Evolutionary conservation across 53 echinoderm and acorn worm species (phyloP).

Genomic region (Henricia sp.): DNA sequence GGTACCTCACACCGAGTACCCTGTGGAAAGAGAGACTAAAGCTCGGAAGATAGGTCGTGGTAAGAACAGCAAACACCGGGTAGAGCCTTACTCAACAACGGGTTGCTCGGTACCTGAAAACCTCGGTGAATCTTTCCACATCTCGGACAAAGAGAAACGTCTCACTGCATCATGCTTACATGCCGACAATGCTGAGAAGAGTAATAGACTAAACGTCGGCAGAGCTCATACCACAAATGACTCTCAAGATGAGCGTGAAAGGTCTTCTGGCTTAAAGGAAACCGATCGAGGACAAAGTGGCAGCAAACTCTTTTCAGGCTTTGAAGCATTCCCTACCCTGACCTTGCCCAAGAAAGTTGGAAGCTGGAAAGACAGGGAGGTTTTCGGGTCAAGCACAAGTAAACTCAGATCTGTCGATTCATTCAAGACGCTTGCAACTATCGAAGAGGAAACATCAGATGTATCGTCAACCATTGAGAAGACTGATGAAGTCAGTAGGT

Average conservation of each 20-base stretch:
- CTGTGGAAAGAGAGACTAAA: conserved; percentile 36
- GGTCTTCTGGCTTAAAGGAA: background rate
- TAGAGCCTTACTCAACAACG: conserved; percentile 68
- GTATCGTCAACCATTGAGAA: background rate
- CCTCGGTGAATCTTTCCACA: conserved; percentile 5
- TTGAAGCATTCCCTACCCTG: conserved; percentile 15
- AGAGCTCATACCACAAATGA: background rate
- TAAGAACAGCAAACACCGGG: conserved; percentile 46
- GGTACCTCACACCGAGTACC: conserved; percentile 67
- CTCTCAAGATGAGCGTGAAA: background rate
- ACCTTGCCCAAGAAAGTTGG: background rate
- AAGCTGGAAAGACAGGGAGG: conserved; percentile 36
- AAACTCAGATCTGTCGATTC: conserved; percentile 68
- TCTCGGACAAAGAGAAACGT: conserved; percentile 16
- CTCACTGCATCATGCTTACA: background rate
- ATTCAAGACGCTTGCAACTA: conserved; percentile 86
- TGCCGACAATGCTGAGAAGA: background rate
- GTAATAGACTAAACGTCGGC: background rate
- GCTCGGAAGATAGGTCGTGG: conserved; percentile 46
- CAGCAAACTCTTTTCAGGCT: conserved; percentile 5
- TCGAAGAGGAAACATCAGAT: conserved; percentile 79
- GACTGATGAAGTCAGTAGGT: background rate
- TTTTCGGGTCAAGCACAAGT: conserved; percentile 56
- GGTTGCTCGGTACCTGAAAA: background rate
- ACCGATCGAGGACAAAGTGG: background rate